Conservation (phyloP, 2,888 invertebrate species). For the Lithophane leautieri region DNA sequence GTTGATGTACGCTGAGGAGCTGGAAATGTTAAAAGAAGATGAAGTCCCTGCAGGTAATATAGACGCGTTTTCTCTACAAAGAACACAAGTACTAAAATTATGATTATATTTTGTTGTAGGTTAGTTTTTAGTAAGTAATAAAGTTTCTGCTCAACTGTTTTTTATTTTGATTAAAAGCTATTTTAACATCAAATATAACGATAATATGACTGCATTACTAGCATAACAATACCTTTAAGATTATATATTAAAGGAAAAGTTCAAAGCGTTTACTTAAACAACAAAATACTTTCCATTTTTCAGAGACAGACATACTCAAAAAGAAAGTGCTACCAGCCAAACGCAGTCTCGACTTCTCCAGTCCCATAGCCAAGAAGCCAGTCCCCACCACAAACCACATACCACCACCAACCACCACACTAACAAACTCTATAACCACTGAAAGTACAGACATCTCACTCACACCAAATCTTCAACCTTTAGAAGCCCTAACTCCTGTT, state of each 20-base stretch:
- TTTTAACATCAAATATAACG: not conserved
- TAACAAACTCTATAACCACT: constrained; percentile 16
- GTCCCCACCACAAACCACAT: constrained; percentile 2
- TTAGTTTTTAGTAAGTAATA: constrained; percentile 17
- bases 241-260: not conserved
- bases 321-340: constrained; percentile 80
- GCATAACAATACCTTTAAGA: not conserved
- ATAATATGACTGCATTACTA: not conserved
- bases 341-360: constrained; percentile 86
- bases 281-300: constrained; percentile 39
- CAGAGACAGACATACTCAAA: constrained; percentile 75
- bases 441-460: constrained; percentile 63
- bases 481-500: constrained; percentile 65
- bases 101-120: not conserved
- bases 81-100: not conserved
- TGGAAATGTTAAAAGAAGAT: constrained; percentile 91
- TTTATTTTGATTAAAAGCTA: not conserved
- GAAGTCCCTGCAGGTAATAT: constrained; percentile 79
- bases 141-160: not conserved
- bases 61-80: not conserved
- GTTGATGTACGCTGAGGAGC: constrained; percentile 93
- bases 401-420: not conserved
- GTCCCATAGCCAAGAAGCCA: constrained; percentile 68
- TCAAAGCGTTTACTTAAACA: not conserved
- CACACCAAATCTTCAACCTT: constrained; percentile 71